These are phyloP conservation scores for Bathynomus jamesi DNA, from an alignment of 1,140 invertebrate species.

Conservation along the genomic window DNA sequence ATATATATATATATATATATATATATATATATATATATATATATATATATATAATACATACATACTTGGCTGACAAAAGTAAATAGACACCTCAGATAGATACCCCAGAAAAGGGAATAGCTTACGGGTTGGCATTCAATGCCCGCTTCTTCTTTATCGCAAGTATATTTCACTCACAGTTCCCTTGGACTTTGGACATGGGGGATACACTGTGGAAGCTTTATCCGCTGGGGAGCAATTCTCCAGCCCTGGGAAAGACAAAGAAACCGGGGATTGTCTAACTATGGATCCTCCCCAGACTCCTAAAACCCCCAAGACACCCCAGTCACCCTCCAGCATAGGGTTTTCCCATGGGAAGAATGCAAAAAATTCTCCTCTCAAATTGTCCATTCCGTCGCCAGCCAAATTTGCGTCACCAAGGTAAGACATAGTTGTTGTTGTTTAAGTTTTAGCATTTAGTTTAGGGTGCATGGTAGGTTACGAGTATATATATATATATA, in stretches of 20 bases:
- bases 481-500: not conserved
- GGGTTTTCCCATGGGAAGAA: not conserved
- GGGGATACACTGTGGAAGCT: slow-evolving; percentile 52
- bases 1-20: no score
- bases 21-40: no score
- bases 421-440: no score
- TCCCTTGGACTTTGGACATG: slow-evolving; percentile 54
- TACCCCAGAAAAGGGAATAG: no score
- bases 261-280: not conserved
- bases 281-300: not conserved
- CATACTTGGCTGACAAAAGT: no score
- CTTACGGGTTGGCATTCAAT: no score
- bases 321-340: not conserved
- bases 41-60: no score
- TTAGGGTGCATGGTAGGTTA: no score
- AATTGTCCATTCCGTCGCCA: not conserved
- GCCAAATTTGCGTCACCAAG: not conserved
- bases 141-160: no score
- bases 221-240: not conserved
- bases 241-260: not conserved
- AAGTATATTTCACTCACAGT: slow-evolving; percentile 42
- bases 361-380: not conserved
- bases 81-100: no score
- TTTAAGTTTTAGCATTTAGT: no score
- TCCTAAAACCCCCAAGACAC: not conserved